Evolutionary conservation across 2,113 vertebrate genomes (phyloP).

Genomic region (Labeo catla): DNA sequence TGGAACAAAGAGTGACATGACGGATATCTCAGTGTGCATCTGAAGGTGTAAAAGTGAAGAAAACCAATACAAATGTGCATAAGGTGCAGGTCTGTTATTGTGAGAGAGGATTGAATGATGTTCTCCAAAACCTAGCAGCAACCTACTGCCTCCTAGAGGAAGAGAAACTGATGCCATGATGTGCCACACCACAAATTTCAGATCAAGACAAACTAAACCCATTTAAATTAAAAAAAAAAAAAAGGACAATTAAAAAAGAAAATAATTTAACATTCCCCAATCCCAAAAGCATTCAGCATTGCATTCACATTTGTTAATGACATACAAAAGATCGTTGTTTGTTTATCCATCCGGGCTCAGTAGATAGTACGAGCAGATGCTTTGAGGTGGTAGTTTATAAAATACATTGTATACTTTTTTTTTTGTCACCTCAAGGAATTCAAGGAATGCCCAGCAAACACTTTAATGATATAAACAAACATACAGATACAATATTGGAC

Average conservation of each 20-base stretch:
- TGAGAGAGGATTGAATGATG: slow-evolving; percentile 43
- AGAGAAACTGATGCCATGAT: slow-evolving; percentile 28
- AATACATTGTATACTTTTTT: neutral
- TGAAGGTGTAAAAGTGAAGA: slow-evolving; percentile 41
- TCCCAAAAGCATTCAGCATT: slow-evolving; percentile 5
- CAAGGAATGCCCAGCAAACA: slow-evolving; percentile 31
- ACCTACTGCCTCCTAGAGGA: slow-evolving; percentile 52
- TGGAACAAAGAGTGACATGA: neutral
- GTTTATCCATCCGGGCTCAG: slow-evolving; percentile 51
- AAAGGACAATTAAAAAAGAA: slow-evolving; percentile 50
- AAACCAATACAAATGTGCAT: slow-evolving; percentile 38
- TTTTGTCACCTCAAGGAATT: slow-evolving; percentile 26
- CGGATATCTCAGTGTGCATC: neutral
- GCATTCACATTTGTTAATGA: slow-evolving; percentile 32
- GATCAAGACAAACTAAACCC: slow-evolving; percentile 14
- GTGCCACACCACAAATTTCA: neutral
- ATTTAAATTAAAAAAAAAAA: slow-evolving; percentile 37
- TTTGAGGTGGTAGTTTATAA: neutral
- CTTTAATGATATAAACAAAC: slow-evolving; percentile 47
- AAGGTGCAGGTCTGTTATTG: slow-evolving; percentile 47
- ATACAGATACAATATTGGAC: slow-evolving; percentile 38
- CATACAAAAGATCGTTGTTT: slow-evolving; percentile 27
- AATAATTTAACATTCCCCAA: slow-evolving; percentile 49
- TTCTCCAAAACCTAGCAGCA: slow-evolving; percentile 58
- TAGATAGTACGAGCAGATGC: slow-evolving; percentile 10